Evolutionary conservation across 2,888 invertebrate species (phyloP).

Genomic region (Epistrophe eligans): DNA sequence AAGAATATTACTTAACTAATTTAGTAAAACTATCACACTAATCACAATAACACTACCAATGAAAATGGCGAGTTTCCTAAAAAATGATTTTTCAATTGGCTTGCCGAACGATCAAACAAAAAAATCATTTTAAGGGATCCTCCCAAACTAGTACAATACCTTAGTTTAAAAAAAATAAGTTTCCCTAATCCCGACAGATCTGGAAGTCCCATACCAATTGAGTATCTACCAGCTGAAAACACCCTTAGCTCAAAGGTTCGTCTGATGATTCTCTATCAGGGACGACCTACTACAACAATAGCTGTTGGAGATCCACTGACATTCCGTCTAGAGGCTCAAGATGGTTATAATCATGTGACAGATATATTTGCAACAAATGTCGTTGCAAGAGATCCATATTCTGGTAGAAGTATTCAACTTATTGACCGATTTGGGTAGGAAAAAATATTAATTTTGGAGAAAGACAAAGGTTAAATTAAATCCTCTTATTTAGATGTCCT

Average conservation of each 20-base stretch:
- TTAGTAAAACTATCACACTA: conserved; percentile 57
- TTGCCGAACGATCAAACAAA: not conserved
- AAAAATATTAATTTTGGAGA: conserved; percentile 70
- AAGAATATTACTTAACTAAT: too few species aligned
- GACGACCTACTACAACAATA: conserved; percentile 95
- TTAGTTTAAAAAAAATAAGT: conserved; percentile 81
- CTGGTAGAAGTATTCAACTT: conserved; percentile 94
- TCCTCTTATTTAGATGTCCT: conserved; percentile 88
- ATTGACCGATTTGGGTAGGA: conserved; percentile 97
- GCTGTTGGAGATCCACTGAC: conserved; percentile 96
- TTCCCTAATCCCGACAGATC: conserved; percentile 88
- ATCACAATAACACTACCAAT: conserved; percentile 27
- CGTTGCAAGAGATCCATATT: conserved; percentile 95
- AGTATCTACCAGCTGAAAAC: conserved; percentile 95
- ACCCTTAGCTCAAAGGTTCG: conserved; percentile 95
- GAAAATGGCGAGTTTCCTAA: conserved; percentile 45
- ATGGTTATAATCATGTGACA: conserved; percentile 93
- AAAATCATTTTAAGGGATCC: conserved; percentile 54
- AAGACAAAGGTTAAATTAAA: not conserved
- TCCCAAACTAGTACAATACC: conserved; percentile 37
- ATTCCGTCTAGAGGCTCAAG: conserved; percentile 94
- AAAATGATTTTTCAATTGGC: conserved; percentile 48
- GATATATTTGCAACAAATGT: conserved; percentile 97
- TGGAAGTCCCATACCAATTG: conserved; percentile 96
- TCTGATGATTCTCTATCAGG: conserved; percentile 93